These are phyloP conservation scores for Echiichthys vipera DNA, from an alignment of 2,797 vertebrate genomes.

Conservation along the genomic window DNA sequence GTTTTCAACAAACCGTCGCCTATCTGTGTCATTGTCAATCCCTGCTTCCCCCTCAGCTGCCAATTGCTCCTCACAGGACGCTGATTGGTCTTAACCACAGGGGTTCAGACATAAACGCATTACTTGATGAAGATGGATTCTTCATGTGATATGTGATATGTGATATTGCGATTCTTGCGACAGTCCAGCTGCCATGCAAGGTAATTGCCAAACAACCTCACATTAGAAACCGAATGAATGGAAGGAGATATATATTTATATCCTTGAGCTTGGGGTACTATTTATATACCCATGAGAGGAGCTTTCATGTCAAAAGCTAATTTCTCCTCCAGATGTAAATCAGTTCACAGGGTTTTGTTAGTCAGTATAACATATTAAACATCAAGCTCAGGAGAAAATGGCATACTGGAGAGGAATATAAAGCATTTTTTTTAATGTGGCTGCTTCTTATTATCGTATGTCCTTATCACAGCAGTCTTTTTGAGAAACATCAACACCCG, in stretches of 20 bases:
- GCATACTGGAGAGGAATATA: slow-evolving; percentile 34
- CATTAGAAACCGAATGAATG: slow-evolving; percentile 34
- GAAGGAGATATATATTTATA: slow-evolving; percentile 47
- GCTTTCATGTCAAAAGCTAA: slow-evolving; percentile 64
- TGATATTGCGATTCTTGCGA: too few species aligned
- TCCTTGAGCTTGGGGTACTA: slow-evolving; percentile 32
- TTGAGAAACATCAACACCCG: slow-evolving; percentile 73
- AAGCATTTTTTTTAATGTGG: slow-evolving; percentile 28
- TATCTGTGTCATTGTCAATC: too few species aligned
- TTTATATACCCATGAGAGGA: slow-evolving; percentile 52
- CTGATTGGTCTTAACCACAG: too few species aligned
- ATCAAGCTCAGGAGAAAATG: slow-evolving; percentile 24
- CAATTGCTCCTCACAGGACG: too few species aligned
- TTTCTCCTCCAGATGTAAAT: slow-evolving; percentile 53
- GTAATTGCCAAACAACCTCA: too few species aligned
- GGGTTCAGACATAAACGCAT: too few species aligned
- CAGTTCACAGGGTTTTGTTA: slow-evolving; percentile 38
- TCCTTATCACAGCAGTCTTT: slow-evolving; percentile 70
- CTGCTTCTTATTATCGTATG: slow-evolving; percentile 61
- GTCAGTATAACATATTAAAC: slow-evolving; percentile 53
- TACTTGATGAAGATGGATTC: too few species aligned
- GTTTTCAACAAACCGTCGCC: too few species aligned
- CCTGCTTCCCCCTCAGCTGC: too few species aligned
- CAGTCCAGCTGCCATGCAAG: too few species aligned
- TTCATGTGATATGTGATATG: too few species aligned